Evolutionary conservation across 2,113 vertebrate species (phyloP).

Genomic region (Coptodon bakossiorum): DNA sequence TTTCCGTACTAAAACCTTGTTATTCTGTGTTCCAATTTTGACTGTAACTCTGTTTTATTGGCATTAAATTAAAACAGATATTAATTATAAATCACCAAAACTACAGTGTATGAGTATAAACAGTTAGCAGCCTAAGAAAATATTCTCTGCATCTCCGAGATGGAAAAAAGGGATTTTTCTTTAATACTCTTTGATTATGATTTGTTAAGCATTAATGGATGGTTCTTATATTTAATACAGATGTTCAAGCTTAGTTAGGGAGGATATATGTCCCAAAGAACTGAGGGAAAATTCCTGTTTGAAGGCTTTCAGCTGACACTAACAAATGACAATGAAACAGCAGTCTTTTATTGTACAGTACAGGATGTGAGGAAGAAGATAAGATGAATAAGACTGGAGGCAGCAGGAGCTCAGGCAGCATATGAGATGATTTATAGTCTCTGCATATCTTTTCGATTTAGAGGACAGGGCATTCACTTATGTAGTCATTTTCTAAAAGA

Average conservation of each 20-base stretch:
- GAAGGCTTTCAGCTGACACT: constrained; percentile 1
- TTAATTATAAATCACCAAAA: not conserved
- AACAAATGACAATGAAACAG: constrained; percentile 12
- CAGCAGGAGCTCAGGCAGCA: not conserved
- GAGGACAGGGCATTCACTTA: not conserved
- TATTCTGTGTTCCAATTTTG: not conserved
- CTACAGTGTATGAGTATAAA: not conserved
- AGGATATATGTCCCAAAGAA: not conserved
- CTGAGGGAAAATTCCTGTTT: not conserved
- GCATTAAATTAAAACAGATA: not conserved
- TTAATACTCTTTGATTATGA: not conserved
- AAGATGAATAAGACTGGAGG: constrained; percentile 17
- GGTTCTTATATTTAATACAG: not conserved
- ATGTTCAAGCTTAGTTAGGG: not conserved
- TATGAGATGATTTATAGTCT: constrained; percentile 19
- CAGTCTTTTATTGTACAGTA: constrained; percentile 4
- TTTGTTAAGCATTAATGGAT: not conserved
- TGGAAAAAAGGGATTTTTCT: not conserved
- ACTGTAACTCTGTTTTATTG: not conserved
- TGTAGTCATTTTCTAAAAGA: not conserved
- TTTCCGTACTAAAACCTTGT: not conserved
- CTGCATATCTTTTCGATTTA: not conserved
- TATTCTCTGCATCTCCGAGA: not conserved
- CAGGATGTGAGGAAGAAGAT: constrained; percentile 4
- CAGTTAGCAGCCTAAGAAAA: not conserved